These are phyloP conservation scores for Hartigia nigra DNA, from an alignment of 2,888 invertebrate genomes.

Conservation along the genomic window DNA sequence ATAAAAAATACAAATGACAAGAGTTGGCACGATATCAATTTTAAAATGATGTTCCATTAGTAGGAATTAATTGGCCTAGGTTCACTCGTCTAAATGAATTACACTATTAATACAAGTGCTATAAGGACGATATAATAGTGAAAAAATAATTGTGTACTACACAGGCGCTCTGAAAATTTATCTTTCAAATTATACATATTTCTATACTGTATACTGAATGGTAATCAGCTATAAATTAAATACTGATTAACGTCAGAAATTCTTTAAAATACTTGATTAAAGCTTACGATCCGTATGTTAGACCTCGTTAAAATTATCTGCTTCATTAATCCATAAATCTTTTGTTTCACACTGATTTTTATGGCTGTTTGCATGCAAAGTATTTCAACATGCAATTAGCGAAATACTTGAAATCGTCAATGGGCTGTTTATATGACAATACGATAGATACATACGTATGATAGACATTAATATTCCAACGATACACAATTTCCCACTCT, in stretches of 20 bases:
- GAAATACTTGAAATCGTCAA: no score
- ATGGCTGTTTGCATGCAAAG: no score
- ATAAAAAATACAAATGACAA: background rate
- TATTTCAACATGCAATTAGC: no score
- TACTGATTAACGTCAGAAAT: no score
- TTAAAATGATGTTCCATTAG: background rate
- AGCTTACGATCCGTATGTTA: no score
- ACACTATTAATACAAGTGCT: background rate
- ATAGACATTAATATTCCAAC: background rate
- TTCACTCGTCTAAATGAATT: background rate
- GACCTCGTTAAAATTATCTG: no score
- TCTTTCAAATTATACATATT: background rate
- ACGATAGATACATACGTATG: background rate
- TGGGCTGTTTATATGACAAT: background rate
- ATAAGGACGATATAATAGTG: background rate
- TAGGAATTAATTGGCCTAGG: background rate
- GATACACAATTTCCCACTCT: background rate
- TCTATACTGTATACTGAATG: background rate
- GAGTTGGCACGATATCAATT: background rate
- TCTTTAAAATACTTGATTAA: no score
- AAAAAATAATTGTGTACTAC: background rate
- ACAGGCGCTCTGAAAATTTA: background rate
- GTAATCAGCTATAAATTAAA: no score
- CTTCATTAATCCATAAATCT: no score
- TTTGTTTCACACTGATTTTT: no score